Percentiles rank a stretch among this genome's conserved stretches.
These are phyloP conservation scores for Solenopsis invicta DNA, from an alignment of 1,140 invertebrate species.

Conservation along the genomic window DNA sequence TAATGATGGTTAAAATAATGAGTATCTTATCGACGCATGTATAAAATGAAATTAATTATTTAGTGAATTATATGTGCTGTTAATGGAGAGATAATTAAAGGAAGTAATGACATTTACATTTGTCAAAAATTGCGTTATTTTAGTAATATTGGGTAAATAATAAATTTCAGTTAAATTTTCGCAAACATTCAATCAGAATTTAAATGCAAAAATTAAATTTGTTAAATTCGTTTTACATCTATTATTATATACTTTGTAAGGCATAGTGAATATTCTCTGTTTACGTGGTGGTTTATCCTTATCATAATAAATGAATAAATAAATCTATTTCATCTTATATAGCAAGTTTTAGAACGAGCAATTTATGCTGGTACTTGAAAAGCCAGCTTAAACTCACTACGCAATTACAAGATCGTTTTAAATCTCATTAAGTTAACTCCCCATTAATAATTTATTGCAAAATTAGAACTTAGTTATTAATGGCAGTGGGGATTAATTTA, in stretches of 20 bases:
- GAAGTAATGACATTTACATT: not conserved
- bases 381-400: not conserved
- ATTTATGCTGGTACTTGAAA: slow-evolving; percentile 6
- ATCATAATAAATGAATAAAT: slow-evolving; percentile 1
- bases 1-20: not conserved
- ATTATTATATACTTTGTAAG: not conserved
- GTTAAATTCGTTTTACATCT: slow-evolving; percentile 7
- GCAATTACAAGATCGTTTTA: slow-evolving; percentile 33
- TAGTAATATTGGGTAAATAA: slow-evolving; percentile 1
- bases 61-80: not conserved
- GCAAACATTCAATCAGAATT: not conserved
- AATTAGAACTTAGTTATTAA: slow-evolving; percentile 15
- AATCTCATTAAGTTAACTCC: not conserved
- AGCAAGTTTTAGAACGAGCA: not conserved
- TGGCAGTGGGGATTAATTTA: not conserved
- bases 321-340: not conserved
- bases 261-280: not conserved
- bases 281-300: not conserved
- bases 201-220: not conserved
- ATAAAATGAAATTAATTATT: slow-evolving; percentile 40
- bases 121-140: slow-evolving; percentile 38
- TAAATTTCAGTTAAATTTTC: slow-evolving; percentile 10
- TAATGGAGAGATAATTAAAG: slow-evolving; percentile 39
- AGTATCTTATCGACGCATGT: not conserved
- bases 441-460: slow-evolving; percentile 36